These are phyloP conservation scores for Drosophila mauritiana DNA, from an alignment of 1,140 invertebrate species.

Conservation along the genomic window DNA sequence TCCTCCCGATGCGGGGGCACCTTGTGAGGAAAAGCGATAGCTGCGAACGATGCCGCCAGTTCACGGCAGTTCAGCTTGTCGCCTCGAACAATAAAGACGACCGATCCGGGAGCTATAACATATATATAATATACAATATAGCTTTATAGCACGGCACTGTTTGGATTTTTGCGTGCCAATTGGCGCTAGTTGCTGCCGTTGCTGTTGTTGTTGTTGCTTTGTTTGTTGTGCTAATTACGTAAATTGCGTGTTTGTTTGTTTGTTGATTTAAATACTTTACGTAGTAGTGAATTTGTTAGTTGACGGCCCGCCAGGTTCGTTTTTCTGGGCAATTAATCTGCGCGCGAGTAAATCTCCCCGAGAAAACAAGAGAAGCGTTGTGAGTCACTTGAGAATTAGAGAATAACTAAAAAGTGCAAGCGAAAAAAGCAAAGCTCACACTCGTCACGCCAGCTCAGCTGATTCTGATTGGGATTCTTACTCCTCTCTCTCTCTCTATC, in stretches of 20 bases:
- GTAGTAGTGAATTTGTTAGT: conserved; percentile 61
- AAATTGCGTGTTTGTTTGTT: conserved; percentile 55
- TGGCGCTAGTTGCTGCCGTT: conserved; percentile 42
- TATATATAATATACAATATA: conserved; percentile 23
- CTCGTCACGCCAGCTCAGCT: conserved; percentile 69
- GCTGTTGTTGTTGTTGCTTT: conserved; percentile 41
- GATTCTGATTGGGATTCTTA: conserved; percentile 8
- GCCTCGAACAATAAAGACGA: conserved; percentile 61
- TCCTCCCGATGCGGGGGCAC: conserved; percentile 52
- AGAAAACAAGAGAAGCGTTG: conserved; percentile 49
- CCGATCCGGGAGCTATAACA: conserved; percentile 26
- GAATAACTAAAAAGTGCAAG: conserved; percentile 79
- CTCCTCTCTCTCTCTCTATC: background rate
- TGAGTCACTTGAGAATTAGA: conserved; percentile 61
- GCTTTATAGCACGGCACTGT: conserved; percentile 4
- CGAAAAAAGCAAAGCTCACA: conserved; percentile 37
- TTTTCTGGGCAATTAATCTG: conserved; percentile 61
- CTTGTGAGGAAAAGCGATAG: conserved; percentile 68
- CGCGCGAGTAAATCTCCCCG: conserved; percentile 65
- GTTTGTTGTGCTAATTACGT: conserved; percentile 60
- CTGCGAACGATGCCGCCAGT: conserved; percentile 54
- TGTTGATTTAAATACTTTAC: conserved; percentile 64
- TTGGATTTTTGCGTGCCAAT: conserved; percentile 37
- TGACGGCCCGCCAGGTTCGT: conserved; percentile 33
- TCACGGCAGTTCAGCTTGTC: conserved; percentile 73